Conservation (phyloP, 2,113 vertebrate species). For the Coptodon bakossiorum region DNA sequence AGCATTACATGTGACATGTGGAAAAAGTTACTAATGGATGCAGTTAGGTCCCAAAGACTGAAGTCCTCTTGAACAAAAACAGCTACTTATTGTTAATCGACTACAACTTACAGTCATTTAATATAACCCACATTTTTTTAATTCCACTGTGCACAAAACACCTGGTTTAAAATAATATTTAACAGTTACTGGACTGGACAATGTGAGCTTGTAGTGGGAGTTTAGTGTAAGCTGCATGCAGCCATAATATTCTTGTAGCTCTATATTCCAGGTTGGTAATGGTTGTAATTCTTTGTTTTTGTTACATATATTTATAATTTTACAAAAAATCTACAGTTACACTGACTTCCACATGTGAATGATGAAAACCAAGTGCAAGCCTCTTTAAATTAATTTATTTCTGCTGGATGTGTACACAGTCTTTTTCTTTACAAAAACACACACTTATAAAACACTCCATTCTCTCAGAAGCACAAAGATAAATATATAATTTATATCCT, state of each 20-base stretch:
- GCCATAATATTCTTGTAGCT: neutral
- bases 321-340: neutral
- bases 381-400: conserved; percentile 50
- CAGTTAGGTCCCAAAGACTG: neutral
- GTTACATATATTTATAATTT: neutral
- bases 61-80: neutral
- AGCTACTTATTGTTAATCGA: neutral
- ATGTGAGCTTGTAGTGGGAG: neutral
- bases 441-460: conserved; percentile 46
- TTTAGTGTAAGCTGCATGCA: neutral
- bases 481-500: conserved; percentile 32
- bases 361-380: neutral
- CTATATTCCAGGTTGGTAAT: neutral
- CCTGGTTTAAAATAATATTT: neutral
- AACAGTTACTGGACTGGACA: accelerated
- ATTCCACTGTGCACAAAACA: neutral
- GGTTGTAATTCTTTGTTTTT: neutral
- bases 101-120: neutral
- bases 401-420: neutral
- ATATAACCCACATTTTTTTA: accelerated
- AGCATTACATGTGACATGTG: neutral
- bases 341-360: neutral
- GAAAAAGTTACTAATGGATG: neutral
- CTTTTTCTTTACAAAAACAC: conserved; percentile 43
- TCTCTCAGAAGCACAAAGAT: conserved; percentile 7